Percentiles rank a stretch among this genome's conserved stretches.
phyloP scores from a whole-genome alignment of 2,888 invertebrate genomes.

The Megamerina dolium region DNA sequence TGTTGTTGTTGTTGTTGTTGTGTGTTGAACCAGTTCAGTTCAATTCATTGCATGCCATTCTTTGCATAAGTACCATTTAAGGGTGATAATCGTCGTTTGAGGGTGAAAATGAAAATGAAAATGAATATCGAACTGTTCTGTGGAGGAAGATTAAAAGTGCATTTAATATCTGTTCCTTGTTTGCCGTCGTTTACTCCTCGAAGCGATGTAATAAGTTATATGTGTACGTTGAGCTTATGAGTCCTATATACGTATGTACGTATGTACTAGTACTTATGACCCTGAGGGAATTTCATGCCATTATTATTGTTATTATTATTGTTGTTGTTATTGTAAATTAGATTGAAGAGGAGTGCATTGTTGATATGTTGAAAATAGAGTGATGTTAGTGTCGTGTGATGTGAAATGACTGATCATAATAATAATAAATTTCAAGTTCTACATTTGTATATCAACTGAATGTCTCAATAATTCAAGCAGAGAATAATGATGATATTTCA shows the following conservation, averaged over 20 bases:
- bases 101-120: slow-evolving; percentile 43
- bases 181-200: not conserved
- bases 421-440: slow-evolving; percentile 41
- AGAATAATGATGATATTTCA: too few relatives aligned
- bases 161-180: slow-evolving; percentile 34
- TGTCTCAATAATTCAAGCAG: slow-evolving; percentile 35
- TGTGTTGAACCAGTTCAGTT: slow-evolving; percentile 5
- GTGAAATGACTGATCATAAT: slow-evolving; percentile 15
- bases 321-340: not conserved
- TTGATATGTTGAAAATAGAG: too few relatives aligned
- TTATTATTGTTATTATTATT: not conserved
- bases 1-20: not conserved
- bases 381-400: not conserved
- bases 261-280: too few relatives aligned
- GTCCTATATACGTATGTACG: too few relatives aligned
- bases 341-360: too few relatives aligned
- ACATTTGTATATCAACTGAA: slow-evolving; percentile 28
- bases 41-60: slow-evolving; percentile 22
- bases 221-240: not conserved
- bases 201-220: not conserved
- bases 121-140: too few relatives aligned
- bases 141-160: slow-evolving; percentile 44
- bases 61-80: slow-evolving; percentile 47
- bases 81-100: slow-evolving; percentile 47
- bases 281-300: not conserved